phyloP scores from a whole-genome alignment of 2,888 invertebrate genomes.

The Oligia latruncula region DNA sequence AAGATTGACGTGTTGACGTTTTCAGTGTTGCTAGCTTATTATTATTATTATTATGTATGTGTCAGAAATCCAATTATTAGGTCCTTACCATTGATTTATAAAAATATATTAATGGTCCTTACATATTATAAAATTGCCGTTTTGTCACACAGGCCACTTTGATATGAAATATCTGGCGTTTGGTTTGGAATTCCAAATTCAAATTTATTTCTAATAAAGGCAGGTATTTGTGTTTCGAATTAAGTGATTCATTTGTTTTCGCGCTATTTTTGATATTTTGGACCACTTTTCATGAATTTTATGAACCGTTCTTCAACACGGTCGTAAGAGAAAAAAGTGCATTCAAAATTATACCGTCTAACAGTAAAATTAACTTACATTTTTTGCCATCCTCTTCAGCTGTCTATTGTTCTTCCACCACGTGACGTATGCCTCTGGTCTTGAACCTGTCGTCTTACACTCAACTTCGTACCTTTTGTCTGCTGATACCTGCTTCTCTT shows the following conservation, averaged over 20 bases:
- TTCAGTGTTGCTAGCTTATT: too few species aligned
- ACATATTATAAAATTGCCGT: neutral
- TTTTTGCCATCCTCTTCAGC: conserved; percentile 94
- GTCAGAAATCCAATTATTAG: neutral
- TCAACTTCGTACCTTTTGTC: conserved; percentile 96
- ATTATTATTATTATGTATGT: too few species aligned
- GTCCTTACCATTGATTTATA: too few species aligned
- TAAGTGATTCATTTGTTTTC: neutral
- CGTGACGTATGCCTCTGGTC: conserved; percentile 95
- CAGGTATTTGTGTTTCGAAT: neutral
- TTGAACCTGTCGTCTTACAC: conserved; percentile 95
- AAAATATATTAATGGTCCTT: too few species aligned
- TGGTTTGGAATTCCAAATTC: neutral
- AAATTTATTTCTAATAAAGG: neutral
- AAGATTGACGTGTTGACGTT: too few species aligned
- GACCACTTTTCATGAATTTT: too few species aligned
- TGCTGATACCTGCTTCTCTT: conserved; percentile 95
- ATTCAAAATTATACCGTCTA: neutral
- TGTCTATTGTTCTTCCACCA: conserved; percentile 97
- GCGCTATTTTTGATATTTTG: neutral
- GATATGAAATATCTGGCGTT: neutral
- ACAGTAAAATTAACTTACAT: conserved; percentile 90
- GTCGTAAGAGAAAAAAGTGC: neutral
- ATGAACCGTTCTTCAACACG: neutral
- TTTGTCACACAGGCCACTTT: neutral